Evolutionary conservation across 1,140 invertebrate genomes (phyloP).

Genomic region (Homalodisca vitripennis): DNA sequence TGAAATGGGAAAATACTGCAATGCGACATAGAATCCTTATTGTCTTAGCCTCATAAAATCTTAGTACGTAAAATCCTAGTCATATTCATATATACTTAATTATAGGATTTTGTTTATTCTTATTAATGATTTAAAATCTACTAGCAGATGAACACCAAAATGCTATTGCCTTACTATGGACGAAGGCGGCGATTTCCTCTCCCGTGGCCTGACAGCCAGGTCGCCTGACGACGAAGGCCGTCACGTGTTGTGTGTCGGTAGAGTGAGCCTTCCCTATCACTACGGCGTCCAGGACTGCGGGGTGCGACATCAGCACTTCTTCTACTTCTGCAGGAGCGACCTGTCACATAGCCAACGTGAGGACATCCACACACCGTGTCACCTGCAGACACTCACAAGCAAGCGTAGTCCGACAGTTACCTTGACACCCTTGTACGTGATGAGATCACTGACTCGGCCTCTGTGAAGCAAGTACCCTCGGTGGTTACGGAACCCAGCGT

Average conservation of each 20-base stretch:
- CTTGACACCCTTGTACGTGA: background rate
- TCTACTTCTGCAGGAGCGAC: background rate
- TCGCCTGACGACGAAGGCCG: background rate
- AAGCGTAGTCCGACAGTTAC: too few relatives aligned
- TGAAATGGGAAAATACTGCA: too few relatives aligned
- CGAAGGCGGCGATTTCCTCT: background rate
- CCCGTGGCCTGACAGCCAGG: background rate
- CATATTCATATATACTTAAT: too few relatives aligned
- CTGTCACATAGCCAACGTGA: too few relatives aligned
- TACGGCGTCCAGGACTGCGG: background rate
- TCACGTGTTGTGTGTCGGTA: background rate
- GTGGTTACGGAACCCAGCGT: background rate
- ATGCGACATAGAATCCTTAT: too few relatives aligned
- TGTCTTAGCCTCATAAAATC: too few relatives aligned
- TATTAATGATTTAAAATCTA: too few relatives aligned
- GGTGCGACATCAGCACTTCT: background rate
- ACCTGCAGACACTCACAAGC: too few relatives aligned
- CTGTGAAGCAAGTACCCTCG: background rate
- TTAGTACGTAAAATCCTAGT: too few relatives aligned
- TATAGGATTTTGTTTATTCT: too few relatives aligned
- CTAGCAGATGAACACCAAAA: too few relatives aligned
- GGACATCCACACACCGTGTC: too few relatives aligned
- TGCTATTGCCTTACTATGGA: background rate
- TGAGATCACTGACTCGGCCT: background rate
- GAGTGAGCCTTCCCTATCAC: background rate